Conservation (phyloP, 2,888 invertebrate species). For the Ptycholaimellus sp. region DNA sequence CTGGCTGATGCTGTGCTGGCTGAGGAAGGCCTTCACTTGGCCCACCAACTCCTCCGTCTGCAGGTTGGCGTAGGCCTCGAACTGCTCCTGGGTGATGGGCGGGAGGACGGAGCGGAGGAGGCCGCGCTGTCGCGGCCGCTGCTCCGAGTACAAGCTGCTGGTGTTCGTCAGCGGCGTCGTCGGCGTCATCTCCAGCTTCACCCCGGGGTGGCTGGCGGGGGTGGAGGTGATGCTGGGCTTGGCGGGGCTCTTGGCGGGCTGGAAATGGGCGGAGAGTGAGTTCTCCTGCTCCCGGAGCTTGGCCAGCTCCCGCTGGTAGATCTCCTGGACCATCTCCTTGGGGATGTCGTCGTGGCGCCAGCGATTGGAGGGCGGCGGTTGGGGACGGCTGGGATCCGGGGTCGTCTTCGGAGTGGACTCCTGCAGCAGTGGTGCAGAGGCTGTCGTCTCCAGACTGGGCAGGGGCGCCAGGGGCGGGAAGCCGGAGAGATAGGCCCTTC, state of each 20-base stretch:
- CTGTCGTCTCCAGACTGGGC: background rate
- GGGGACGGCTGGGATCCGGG: too few species aligned
- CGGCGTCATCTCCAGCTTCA: conserved; percentile 11
- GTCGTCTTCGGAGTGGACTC: conserved; percentile 33
- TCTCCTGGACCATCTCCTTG: conserved; percentile 75
- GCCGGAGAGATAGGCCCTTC: conserved; percentile 14
- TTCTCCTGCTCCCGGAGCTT: conserved; percentile 56
- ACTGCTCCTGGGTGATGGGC: conserved; percentile 92
- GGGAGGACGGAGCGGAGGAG: conserved; percentile 48
- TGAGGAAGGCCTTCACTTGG: conserved; percentile 30
- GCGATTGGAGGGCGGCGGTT: conserved; percentile 44
- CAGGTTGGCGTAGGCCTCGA: conserved; percentile 70
- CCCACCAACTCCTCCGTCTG: conserved; percentile 88
- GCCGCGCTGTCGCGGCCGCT: conserved; percentile 24
- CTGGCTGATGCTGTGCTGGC: conserved; percentile 49
- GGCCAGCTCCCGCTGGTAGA: conserved; percentile 77
- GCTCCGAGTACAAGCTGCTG: conserved; percentile 3
- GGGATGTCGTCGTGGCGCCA: conserved; percentile 81
- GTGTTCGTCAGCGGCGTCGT: conserved; percentile 2
- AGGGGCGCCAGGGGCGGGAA: conserved; percentile 2
- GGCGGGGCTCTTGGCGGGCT: too few species aligned
- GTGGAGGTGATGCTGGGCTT: too few species aligned
- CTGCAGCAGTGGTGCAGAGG: conserved; percentile 2
- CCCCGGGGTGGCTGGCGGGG: conserved; percentile 5
- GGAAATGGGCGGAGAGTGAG: too few species aligned